These are phyloP conservation scores for Anas platyrhynchos DNA, from an alignment of 2,113 vertebrate species.

Conservation along the genomic window DNA sequence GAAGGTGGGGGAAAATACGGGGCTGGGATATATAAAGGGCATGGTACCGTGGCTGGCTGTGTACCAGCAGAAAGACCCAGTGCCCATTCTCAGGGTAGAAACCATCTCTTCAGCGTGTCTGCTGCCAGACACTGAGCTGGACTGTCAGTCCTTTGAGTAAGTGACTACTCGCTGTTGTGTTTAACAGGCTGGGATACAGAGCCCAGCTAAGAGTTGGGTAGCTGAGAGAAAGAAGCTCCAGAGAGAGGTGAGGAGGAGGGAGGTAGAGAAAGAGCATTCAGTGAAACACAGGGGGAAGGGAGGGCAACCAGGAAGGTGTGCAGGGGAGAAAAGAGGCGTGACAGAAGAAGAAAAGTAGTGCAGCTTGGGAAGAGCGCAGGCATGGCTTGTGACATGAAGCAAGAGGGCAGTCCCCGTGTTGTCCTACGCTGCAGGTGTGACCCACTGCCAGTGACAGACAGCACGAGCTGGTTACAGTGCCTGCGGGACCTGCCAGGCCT, in stretches of 20 bases:
- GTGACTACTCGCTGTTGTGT: neutral
- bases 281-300: neutral
- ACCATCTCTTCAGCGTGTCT: neutral
- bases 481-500: neutral
- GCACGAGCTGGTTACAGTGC: neutral
- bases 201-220: neutral
- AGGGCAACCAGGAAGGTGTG: neutral
- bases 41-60: accelerated
- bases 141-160: neutral
- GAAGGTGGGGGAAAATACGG: neutral
- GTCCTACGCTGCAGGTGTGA: neutral
- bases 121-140: neutral
- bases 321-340: neutral
- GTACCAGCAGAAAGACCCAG: neutral
- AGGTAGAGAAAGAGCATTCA: accelerated
- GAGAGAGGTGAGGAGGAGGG: neutral
- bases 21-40: neutral
- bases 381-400: neutral
- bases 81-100: neutral
- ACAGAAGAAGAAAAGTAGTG: neutral
- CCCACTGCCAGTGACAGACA: neutral
- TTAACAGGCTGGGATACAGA: neutral
- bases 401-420: neutral
- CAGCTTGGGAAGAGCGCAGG: neutral
- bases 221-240: neutral